Evolutionary conservation across 1,140 invertebrate genomes (phyloP).

Genomic region (Saccostrea echinata): DNA sequence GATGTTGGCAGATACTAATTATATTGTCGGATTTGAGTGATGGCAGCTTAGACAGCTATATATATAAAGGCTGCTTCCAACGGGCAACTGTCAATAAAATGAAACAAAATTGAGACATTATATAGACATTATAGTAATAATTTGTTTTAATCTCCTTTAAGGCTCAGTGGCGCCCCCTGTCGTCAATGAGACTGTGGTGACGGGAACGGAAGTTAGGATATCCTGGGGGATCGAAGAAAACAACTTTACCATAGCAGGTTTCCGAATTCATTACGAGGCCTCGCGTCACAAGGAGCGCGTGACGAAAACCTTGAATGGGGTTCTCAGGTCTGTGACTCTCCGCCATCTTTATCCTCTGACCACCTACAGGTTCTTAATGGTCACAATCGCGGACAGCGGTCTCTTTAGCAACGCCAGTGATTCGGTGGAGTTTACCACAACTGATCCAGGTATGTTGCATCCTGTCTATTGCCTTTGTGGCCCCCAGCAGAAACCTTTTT

Average conservation of each 20-base stretch:
- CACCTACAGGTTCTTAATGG: conserved; percentile 21
- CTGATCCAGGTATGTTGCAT: background rate
- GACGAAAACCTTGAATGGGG: background rate
- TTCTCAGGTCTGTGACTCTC: background rate
- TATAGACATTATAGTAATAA: background rate
- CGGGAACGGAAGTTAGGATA: conserved; percentile 3
- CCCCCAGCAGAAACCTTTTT: too few species aligned
- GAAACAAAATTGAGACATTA: background rate
- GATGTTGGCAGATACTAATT: background rate
- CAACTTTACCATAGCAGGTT: background rate
- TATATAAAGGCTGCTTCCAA: background rate
- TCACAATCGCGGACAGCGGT: conserved; percentile 18
- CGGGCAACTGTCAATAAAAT: background rate
- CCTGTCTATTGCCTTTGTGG: too few species aligned
- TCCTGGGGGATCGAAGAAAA: background rate
- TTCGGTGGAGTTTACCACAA: conserved; percentile 3
- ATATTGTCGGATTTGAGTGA: background rate
- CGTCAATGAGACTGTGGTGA: background rate
- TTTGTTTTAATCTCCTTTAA: background rate
- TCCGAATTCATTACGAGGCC: background rate
- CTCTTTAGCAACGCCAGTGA: conserved; percentile 23
- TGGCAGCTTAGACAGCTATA: background rate
- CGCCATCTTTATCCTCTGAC: conserved; percentile 2
- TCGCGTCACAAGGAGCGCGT: background rate
- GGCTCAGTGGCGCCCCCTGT: conserved; percentile 8